phyloP scores from a whole-genome alignment of 2,888 invertebrate species.

The Torymus aiolomorphi region DNA sequence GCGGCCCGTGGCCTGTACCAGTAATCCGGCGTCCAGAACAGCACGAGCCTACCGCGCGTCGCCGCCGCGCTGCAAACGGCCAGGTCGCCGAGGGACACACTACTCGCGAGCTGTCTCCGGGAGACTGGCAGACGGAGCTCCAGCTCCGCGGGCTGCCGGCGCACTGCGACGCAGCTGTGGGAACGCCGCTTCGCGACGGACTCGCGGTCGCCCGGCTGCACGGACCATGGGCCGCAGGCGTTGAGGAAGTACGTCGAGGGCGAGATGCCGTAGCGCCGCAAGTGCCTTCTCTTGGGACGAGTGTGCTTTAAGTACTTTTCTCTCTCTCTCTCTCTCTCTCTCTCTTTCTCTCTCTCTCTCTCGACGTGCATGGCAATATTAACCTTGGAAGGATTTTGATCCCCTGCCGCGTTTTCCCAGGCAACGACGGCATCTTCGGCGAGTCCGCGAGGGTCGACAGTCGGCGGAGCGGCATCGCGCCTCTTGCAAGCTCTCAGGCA shows the following conservation, averaged over 20 bases:
- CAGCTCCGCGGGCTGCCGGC: conserved; percentile 71
- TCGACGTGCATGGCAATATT: not conserved
- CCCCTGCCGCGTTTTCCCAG: conserved; percentile 63
- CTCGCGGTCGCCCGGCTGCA: conserved; percentile 75
- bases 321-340: no score
- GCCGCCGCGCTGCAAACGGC: conserved; percentile 18
- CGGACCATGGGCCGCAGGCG: conserved; percentile 77
- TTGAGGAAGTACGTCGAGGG: conserved; percentile 76
- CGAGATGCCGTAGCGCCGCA: conserved; percentile 75
- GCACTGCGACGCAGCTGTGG: conserved; percentile 74
- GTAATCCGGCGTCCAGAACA: conserved; percentile 79
- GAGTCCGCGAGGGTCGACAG: conserved; percentile 58
- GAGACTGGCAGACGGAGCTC: conserved; percentile 75
- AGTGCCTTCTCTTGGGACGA: conserved; percentile 64
- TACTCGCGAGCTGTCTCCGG: conserved; percentile 75
- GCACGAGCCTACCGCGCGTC: conserved; percentile 70
- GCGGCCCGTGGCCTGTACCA: conserved; percentile 78
- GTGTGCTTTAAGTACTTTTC: no score
- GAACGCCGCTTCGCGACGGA: conserved; percentile 75
- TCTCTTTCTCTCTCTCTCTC: no score
- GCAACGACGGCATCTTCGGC: conserved; percentile 65
- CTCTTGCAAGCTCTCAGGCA: not conserved
- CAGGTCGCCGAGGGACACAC: conserved; percentile 74
- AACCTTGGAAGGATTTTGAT: conserved; percentile 3
- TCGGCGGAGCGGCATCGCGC: no score